Evolutionary conservation across 2,797 vertebrate species (phyloP).

Genomic region (Rhynchonycteris naso): DNA sequence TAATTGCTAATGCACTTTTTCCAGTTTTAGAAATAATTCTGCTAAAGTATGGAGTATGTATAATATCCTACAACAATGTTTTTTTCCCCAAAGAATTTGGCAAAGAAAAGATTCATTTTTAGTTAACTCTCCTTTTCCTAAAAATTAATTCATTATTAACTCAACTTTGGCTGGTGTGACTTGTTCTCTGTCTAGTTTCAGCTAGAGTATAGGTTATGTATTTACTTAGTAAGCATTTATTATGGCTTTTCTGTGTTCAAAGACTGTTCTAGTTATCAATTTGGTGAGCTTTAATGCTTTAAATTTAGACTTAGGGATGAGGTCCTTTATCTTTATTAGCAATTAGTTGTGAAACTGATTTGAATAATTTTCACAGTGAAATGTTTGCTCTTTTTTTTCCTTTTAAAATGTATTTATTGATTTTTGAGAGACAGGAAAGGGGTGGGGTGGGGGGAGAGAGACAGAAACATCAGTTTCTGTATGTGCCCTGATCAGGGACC

Average conservation of each 20-base stretch:
- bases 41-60: background rate
- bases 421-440: too few species aligned
- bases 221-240: background rate
- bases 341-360: conserved; percentile 7
- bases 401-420: too few species aligned
- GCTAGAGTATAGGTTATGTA: background rate
- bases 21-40: conserved; percentile 29
- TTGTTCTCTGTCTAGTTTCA: background rate
- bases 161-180: background rate
- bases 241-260: background rate
- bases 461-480: too few species aligned
- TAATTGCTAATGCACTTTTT: background rate
- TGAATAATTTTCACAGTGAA: background rate
- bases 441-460: too few species aligned
- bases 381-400: background rate
- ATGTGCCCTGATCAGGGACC: too few species aligned
- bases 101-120: conserved; percentile 1
- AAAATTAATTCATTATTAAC: background rate
- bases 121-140: background rate
- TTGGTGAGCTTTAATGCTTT: conserved; percentile 34
- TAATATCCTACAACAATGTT: background rate
- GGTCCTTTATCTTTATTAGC: background rate
- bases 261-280: background rate
- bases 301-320: background rate
- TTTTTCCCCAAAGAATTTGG: background rate